phyloP scores from a whole-genome alignment of 1,140 invertebrate genomes.

The Maniola jurtina region DNA sequence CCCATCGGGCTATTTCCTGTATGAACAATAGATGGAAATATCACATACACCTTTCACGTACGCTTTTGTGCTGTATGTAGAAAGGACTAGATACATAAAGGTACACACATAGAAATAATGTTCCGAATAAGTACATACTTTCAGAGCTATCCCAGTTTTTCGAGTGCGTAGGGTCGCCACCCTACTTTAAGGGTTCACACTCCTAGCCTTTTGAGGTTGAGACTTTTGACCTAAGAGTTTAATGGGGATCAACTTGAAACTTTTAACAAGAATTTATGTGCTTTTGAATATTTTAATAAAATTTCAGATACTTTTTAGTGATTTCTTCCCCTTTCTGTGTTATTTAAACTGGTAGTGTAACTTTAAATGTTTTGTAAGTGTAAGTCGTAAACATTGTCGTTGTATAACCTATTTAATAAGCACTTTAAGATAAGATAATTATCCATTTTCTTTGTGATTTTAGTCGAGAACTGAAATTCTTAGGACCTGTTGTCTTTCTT shows the following conservation, averaged over 20 bases:
- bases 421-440: too few relatives aligned
- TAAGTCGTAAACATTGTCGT: too few relatives aligned
- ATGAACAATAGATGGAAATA: conserved; percentile 10
- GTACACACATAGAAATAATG: not conserved
- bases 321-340: too few relatives aligned
- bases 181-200: not conserved
- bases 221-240: conserved; percentile 2
- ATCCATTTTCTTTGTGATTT: too few relatives aligned
- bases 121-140: not conserved
- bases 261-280: not conserved
- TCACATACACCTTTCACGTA: not conserved
- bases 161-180: not conserved
- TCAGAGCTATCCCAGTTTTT: not conserved
- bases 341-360: too few relatives aligned
- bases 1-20: not conserved
- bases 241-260: not conserved
- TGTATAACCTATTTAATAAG: too few relatives aligned
- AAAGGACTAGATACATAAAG: conserved; percentile 1
- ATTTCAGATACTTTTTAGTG: too few relatives aligned
- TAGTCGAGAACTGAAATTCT: too few relatives aligned
- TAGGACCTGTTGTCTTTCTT: too few relatives aligned
- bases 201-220: not conserved
- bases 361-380: too few relatives aligned
- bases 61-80: not conserved
- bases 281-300: not conserved